A percentile compares a stretch with the other conserved stretches of the same genome.
phyloP scores from a whole-genome alignment of 1,140 invertebrate species.

The Drosophila orosa region DNA sequence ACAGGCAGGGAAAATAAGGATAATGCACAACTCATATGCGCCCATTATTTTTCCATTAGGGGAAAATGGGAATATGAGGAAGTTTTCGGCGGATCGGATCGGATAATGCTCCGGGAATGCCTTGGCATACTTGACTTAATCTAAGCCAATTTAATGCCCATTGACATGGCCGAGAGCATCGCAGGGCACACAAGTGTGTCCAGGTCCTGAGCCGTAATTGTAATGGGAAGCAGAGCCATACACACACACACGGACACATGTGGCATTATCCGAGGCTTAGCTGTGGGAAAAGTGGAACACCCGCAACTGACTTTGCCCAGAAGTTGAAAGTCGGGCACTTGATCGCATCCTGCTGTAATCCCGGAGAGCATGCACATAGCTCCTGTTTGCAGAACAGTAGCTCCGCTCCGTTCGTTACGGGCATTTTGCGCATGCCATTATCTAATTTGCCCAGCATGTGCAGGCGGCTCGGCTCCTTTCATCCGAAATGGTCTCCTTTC shows the following conservation, averaged over 20 bases:
- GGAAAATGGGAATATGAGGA: constrained; percentile 17
- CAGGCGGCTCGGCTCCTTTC: constrained; percentile 38
- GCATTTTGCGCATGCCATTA: constrained; percentile 72
- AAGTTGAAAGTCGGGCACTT: constrained; percentile 45
- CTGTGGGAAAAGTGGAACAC: constrained; percentile 71
- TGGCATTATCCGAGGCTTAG: constrained; percentile 61
- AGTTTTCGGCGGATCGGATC: constrained; percentile 20
- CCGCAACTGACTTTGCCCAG: constrained; percentile 63
- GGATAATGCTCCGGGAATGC: constrained; percentile 5
- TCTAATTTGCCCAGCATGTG: constrained; percentile 69
- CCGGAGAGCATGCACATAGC: constrained; percentile 20
- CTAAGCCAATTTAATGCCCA: constrained; percentile 77
- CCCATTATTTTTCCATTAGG: constrained; percentile 53
- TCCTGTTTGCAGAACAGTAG: constrained; percentile 68
- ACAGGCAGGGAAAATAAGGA: constrained; percentile 50
- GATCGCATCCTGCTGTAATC: constrained; percentile 63
- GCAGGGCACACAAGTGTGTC: constrained; percentile 60
- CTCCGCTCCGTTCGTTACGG: constrained; percentile 47
- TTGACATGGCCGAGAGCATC: constrained; percentile 44
- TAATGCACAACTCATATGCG: constrained; percentile 68
- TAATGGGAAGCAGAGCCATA: constrained; percentile 43
- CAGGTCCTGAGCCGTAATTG: constrained; percentile 48
- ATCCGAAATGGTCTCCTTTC: constrained; percentile 17
- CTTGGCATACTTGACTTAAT: constrained; percentile 78
- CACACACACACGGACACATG: constrained; percentile 47